Evolutionary conservation across 2,888 invertebrate species (phyloP).

Genomic region (Oscheius sp.): DNA sequence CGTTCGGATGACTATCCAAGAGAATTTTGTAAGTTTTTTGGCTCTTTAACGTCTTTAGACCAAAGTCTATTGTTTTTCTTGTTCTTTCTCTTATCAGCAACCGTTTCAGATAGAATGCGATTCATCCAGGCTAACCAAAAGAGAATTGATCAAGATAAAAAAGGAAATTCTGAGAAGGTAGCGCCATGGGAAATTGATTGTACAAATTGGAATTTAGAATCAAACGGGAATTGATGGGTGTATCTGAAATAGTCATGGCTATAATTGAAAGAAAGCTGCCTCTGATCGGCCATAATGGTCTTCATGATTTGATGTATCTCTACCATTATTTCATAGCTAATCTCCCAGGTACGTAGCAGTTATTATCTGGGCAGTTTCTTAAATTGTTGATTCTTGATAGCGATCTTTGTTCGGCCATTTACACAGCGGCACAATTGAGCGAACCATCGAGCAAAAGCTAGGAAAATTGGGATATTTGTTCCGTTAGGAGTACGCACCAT

Average conservation of each 20-base stretch:
- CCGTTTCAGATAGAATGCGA: conserved; percentile 31
- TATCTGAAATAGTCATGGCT: conserved; percentile 29
- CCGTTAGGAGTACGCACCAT: too few species aligned
- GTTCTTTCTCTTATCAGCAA: conserved; percentile 3
- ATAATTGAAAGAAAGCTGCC: conserved; percentile 23
- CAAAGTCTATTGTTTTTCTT: not conserved
- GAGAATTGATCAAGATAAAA: conserved; percentile 13
- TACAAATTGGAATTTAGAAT: conserved; percentile 9
- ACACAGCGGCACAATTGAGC: conserved; percentile 20
- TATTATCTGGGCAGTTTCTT: not conserved
- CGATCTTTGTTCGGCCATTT: conserved; percentile 19
- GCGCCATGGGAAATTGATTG: not conserved
- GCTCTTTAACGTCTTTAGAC: not conserved
- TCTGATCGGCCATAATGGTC: conserved; percentile 43
- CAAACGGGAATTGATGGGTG: conserved; percentile 27
- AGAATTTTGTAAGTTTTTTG: conserved; percentile 12
- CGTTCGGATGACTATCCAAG: conserved; percentile 14
- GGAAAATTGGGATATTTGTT: too few species aligned
- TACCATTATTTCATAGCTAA: conserved; percentile 45
- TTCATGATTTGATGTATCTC: conserved; percentile 44
- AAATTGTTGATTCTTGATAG: not conserved
- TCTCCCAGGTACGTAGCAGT: conserved; percentile 38
- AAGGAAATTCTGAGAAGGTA: conserved; percentile 8
- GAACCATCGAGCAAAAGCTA: not conserved
- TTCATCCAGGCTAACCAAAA: conserved; percentile 22